Base-by-base conservation (phyloP, 2,888 invertebrate genomes). In the Idaea straminata region DNA sequence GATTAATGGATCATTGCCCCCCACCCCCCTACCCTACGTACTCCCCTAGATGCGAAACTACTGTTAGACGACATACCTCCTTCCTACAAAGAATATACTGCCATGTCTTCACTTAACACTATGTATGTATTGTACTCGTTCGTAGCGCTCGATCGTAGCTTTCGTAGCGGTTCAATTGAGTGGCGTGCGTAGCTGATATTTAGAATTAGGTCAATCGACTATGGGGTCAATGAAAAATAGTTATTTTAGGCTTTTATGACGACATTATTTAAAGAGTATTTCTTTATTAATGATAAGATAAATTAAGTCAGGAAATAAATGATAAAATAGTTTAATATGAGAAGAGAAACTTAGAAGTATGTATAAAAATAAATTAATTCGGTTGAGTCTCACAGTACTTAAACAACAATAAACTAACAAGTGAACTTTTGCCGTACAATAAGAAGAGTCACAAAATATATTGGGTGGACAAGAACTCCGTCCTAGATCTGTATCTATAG, bases 1-100 rank as follows among this genome's bases (percentile, higher is more conserved):
- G 95, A 95, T 96, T 96, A 96, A 96, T 96, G 96, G 96, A 95
- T 95, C 95, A 95, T 95, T 95, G 95, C 95, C 95, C 95, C 94
- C 94, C 92, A 93, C 88, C 83, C 82, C 77, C 78, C 79, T 76
- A 77, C 79, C 81, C 77, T 34, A 59, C 38, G 38, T 57, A 16
- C 79, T 79, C 74, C 67, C 83, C 77, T 78, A 84, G 85, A 88
- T 85, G 86, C 83, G 86, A 86, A 87, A 88, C 88, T 89, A 89
- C 89, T 88, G 88, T 87, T 88, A 86, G 82, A 86, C 86, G 86
- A 87, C 86, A 84, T 80, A 82, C 81, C 83, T 83, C 81, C 84
- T 88, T 87, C 85, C 86, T 84, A 73, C 80, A 74, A 74, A 79
- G 86, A 84, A 88, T 88, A 88, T 87, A 88, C 85, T 76, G 74